These are phyloP conservation scores for Microtus pennsylvanicus DNA, from an alignment of 2,113 vertebrate species.

Conservation along the genomic window DNA sequence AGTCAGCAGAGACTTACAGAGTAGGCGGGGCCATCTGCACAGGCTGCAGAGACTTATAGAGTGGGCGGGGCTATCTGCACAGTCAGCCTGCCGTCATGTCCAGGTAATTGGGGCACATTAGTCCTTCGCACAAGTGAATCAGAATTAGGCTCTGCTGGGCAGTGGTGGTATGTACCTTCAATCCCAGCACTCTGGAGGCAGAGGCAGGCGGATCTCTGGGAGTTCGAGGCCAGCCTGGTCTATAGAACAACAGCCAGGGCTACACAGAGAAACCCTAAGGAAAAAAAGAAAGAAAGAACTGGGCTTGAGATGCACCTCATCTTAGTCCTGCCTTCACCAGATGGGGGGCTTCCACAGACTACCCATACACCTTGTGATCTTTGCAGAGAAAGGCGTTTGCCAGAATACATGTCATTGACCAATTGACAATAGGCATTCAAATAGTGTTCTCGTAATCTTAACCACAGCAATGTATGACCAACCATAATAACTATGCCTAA, in stretches of 20 bases:
- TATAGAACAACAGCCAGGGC: neutral
- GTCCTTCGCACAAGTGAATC: neutral
- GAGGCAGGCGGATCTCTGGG: neutral
- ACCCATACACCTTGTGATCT: neutral
- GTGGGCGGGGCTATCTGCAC: neutral
- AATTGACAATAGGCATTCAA: neutral
- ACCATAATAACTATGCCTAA: neutral
- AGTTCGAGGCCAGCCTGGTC: neutral
- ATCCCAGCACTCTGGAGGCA: neutral
- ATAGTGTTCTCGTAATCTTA: constrained; percentile 55
- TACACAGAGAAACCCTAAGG: neutral
- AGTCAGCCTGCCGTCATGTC: neutral
- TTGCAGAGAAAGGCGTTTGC: constrained; percentile 32
- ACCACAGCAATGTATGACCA: neutral
- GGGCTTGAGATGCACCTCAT: neutral
- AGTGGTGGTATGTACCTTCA: neutral
- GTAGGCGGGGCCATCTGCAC: neutral
- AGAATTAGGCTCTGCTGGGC: neutral
- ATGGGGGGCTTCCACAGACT: neutral
- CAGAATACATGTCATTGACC: neutral
- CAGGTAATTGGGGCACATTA: neutral
- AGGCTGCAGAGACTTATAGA: neutral
- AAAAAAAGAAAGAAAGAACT: neutral
- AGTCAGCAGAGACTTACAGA: neutral
- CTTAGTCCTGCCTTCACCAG: neutral